phyloP scores from a whole-genome alignment of 2,888 invertebrate genomes.

The Autographa pulchrina region DNA sequence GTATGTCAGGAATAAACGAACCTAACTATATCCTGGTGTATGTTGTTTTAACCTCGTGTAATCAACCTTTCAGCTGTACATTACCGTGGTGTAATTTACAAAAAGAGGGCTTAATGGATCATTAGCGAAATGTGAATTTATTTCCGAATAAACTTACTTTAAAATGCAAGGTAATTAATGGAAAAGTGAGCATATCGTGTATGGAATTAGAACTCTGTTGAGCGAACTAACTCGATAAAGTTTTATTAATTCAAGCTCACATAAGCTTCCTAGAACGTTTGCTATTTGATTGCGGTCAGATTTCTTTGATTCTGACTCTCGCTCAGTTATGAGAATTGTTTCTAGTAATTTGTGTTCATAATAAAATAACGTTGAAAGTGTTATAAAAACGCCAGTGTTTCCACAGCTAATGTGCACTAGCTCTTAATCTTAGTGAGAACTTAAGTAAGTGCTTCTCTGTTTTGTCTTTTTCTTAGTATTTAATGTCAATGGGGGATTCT shows the following conservation, averaged over 20 bases:
- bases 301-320: not conserved
- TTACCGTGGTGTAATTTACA: constrained; percentile 36
- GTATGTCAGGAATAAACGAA: constrained; percentile 54
- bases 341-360: constrained; percentile 3
- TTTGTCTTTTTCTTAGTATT: constrained; percentile 2
- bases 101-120: constrained; percentile 24
- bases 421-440: constrained; percentile 5
- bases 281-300: not conserved
- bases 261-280: not conserved
- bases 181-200: constrained; percentile 26
- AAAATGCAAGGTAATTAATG: constrained; percentile 21
- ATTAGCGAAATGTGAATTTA: constrained; percentile 13
- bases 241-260: not conserved
- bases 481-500: not conserved
- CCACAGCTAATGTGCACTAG: constrained; percentile 4
- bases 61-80: constrained; percentile 34
- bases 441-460: constrained; percentile 5
- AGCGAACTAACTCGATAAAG: not conserved
- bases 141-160: constrained; percentile 15
- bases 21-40: constrained; percentile 40
- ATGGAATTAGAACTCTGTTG: not conserved
- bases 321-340: constrained; percentile 2
- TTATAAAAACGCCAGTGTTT: constrained; percentile 2
- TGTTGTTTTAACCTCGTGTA: constrained; percentile 27
- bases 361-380: constrained; percentile 2